Base-by-base conservation (phyloP, 2,888 invertebrate species). In the Hypomecis punctinalis region DNA sequence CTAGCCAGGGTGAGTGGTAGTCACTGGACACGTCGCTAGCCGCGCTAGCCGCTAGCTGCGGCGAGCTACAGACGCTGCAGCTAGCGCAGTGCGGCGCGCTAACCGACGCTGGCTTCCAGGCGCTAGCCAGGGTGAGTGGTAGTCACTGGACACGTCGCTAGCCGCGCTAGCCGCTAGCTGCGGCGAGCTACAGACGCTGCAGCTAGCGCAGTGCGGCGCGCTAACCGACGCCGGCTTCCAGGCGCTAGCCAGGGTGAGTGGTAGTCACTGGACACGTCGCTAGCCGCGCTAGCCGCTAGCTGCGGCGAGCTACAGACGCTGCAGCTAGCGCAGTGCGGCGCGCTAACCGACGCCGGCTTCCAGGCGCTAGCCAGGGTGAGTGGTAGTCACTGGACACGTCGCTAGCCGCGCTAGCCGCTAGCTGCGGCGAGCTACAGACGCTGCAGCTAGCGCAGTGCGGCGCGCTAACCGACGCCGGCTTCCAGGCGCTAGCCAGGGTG, bases 151-250 rank as follows among this genome's bases (percentile, higher is more conserved):
- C 93, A 94, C 96, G 46, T 94, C 98, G 13, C 94, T 99, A 67
- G 94, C 96, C 74, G 96, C 98, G 46, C 90, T 99, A 70, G 98
- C 99, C 59, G 96, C 97, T 80, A 95, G 96, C 83, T 99, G 98
- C 88, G 96, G 96, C 53, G 95, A 96, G 76, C 94, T 99, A 71
- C 97, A 96, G 79, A 98, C 98, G 5, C 92, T 99, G 66, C 99
- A 99, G 93, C 97, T 99, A 75, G 98, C 99, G 48, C 96, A 97
- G 72, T 99, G 99, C 90, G 96, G 96, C 55, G 97, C 97, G 82
- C 97, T 99, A 79, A 99, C 99, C 8, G 99, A 99, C 86, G 96
- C 96, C 70, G 99, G 99, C 64, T 99, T 99, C 93, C 98, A 98
- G 90, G 97, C 98, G 11, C 94, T 99, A 70, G 97, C 99, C 11